phyloP scores from a whole-genome alignment of 2,113 vertebrate species.

The Cochlearius cochlearius region DNA sequence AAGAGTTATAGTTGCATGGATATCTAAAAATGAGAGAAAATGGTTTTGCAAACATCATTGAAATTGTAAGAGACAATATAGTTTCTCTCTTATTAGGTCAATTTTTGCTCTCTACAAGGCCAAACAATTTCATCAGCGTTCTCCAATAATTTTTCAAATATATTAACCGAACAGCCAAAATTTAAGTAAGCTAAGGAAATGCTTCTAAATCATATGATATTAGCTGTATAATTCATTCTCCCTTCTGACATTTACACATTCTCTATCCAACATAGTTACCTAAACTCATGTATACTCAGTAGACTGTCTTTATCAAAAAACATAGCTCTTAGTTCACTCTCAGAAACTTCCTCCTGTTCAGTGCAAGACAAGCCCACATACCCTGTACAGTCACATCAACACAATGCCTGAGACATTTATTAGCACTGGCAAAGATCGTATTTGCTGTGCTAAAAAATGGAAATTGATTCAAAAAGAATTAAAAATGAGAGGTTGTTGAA shows the following conservation, averaged over 20 bases:
- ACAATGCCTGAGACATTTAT: not conserved
- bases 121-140: not conserved
- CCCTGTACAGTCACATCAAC: not conserved
- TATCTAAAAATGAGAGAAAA: not conserved
- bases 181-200: not conserved
- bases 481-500: not conserved
- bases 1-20: not conserved
- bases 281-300: not conserved
- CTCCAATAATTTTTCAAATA: not conserved
- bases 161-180: not conserved
- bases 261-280: not conserved
- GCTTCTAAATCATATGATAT: not conserved
- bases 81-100: not conserved
- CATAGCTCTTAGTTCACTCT: not conserved
- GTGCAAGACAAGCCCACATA: not conserved
- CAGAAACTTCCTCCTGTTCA: not conserved
- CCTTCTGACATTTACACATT: not conserved
- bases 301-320: not conserved
- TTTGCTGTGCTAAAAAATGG: not conserved
- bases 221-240: not conserved
- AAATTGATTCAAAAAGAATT: not conserved
- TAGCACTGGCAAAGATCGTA: not conserved
- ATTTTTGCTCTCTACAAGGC: not conserved
- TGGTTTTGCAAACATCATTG: rapidly evolving
- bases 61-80: not conserved